Base-by-base conservation (phyloP, 2,113 vertebrate species). In the Pomatostomus ruficeps region DNA sequence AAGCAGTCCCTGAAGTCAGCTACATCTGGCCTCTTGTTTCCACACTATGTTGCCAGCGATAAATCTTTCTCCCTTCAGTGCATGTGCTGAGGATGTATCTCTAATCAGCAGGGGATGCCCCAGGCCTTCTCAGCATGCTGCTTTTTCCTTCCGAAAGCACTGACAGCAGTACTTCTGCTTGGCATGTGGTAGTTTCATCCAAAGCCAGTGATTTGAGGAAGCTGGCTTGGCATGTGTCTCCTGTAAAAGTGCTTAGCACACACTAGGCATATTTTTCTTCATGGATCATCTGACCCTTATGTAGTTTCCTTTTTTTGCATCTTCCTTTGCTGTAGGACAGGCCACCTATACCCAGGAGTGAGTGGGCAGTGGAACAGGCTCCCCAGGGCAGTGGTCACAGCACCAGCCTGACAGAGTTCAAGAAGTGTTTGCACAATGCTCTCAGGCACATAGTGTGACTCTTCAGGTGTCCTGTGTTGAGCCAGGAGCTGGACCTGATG, bases 261-360 rank as follows among this genome's bases (percentile, higher is more conserved):
- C 29, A 35, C 12, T 35, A 45, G 7, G 20, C 6, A 29, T 0
- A 1, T 26, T 82, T 89, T 79, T 45, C 57, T 63, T 45, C 36
- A 13, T 24, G 35, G 15, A 33, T 59, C 11, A 17, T 46, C 23
- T 1, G 1, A 31, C 11, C 6, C 5, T 54, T 14, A 33, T 0
- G 11, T 5, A 24, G 9, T 59, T 67, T 59, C 29, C 15, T 17
- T 29, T 18, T 74, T 63, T 40, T 51, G 4, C 20, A 58, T 21
- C 38, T 52, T 33, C 35, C 43, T 67, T 79, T 91, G 33, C 33
- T 51, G 40, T 71, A 58, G 29, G 35, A 35, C 5, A 51, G 25
- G 40, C 13, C 15, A 15, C 29, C 25, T 40, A 12, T 8, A 36
- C 7, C 9, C 8, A 4, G 38, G 11, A 9, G 4, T 23, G 33